phyloP scores from a whole-genome alignment of 2,888 invertebrate species.

The Zonitis immaculata region DNA sequence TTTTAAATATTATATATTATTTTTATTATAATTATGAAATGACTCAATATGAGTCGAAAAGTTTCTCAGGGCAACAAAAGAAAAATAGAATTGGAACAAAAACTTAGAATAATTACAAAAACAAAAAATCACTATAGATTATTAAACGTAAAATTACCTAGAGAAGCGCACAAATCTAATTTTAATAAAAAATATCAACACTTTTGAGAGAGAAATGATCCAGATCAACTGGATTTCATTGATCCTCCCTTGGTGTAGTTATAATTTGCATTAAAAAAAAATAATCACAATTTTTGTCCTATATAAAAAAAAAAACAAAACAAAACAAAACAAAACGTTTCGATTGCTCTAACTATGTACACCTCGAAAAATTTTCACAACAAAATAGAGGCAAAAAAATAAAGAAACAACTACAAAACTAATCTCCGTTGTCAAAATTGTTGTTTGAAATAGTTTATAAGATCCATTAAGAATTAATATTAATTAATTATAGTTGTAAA shows the following conservation, averaged over 20 bases:
- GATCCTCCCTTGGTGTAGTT: constrained; percentile 19
- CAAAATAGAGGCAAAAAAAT: constrained; percentile 10
- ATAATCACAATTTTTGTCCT: not conserved
- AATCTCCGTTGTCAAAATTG: constrained; percentile 16
- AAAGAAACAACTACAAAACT: constrained; percentile 14
- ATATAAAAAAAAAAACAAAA: too few relatives aligned
- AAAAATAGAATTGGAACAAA: too few relatives aligned
- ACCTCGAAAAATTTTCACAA: not conserved
- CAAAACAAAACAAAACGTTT: too few relatives aligned
- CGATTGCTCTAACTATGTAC: too few relatives aligned
- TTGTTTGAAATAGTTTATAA: constrained; percentile 12
- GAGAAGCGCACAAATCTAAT: constrained; percentile 26
- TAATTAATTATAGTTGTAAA: constrained; percentile 24
- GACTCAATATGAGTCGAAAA: constrained; percentile 36
- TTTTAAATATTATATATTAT: not conserved
- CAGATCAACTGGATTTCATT: constrained; percentile 23
- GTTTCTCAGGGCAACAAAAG: too few relatives aligned
- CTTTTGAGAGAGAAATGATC: constrained; percentile 12
- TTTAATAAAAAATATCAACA: constrained; percentile 26
- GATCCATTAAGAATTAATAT: constrained; percentile 16
- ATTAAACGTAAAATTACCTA: constrained; percentile 25
- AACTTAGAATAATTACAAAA: not conserved
- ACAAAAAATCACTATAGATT: constrained; percentile 22
- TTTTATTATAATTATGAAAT: not conserved
- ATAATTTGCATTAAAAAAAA: constrained; percentile 29